A percentile compares a stretch with the other conserved stretches of the same genome.
These are phyloP conservation scores for Morpho deidamia DNA, from an alignment of 2,888 invertebrate species.

Conservation along the genomic window DNA sequence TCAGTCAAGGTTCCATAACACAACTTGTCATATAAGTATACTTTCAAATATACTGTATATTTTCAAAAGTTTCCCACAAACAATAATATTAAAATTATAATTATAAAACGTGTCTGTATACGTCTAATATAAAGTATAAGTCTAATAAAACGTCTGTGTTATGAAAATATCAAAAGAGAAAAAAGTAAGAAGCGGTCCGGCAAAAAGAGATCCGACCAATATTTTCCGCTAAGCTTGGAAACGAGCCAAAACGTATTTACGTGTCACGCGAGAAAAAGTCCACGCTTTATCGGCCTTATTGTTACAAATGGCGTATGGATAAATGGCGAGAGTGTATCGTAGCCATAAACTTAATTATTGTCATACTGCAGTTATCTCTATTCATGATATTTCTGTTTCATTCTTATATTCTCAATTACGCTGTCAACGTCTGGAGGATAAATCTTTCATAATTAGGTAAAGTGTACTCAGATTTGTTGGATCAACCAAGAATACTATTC, in stretches of 20 bases:
- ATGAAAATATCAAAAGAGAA: constrained; percentile 9
- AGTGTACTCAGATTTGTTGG: no score
- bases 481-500: no score
- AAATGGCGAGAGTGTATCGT: constrained; percentile 25
- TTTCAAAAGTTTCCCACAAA: no score
- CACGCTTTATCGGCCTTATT: constrained; percentile 44
- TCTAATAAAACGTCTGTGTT: background rate
- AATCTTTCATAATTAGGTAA: no score
- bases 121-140: no score
- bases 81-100: no score
- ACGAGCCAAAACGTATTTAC: constrained; percentile 51
- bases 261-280: constrained; percentile 36
- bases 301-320: constrained; percentile 34
- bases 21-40: no score
- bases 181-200: constrained; percentile 18
- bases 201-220: constrained; percentile 39
- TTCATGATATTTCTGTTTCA: no score
- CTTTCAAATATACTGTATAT: no score
- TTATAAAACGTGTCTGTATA: no score
- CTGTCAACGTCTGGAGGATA: background rate
- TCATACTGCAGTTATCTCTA: constrained; percentile 7
- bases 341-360: constrained; percentile 31
- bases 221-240: constrained; percentile 46
- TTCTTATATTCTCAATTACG: background rate
- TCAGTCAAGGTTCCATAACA: no score